Evolutionary conservation across 2,113 vertebrate genomes (phyloP), one percentile per base, ranked within the genome.

Genomic region (Serinus canaria): DNA sequence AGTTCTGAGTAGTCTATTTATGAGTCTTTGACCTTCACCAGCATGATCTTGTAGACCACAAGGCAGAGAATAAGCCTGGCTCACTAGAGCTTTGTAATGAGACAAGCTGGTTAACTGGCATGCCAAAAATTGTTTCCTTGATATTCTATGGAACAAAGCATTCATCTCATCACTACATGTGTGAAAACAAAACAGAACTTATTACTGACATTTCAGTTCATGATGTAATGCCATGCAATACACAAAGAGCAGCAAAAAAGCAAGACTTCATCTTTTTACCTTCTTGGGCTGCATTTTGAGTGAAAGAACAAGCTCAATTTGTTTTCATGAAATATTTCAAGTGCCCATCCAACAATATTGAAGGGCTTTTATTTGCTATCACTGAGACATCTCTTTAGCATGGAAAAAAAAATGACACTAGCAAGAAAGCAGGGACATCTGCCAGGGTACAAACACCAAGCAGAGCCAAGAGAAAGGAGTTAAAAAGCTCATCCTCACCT

Each of bases 401-500:
- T 5, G 17, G 28, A 20, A 49, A 66, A 43, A 46, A 69, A 68
- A 66, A 27, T 3, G 0, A 44, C 28, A 74, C 30, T 55, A 74
- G 19, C 73, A 49, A 53, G 60, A 89, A 89, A 86, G 68, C 55
- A 83, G 0, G 1, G 23, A 59, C 52, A 83, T 58, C 60, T 92
- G 16, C 30, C 43, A 93, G 49, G 15, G n/a, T 25, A 50, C 37
- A 89, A 70, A 76, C 37, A 78, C 15, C 15, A 83, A 37, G 0
- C 7, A 79, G 46, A 86, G 25, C 7, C 8, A 56, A 60, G 46
- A 58, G 55, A 64, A 66, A 72, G 41, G 70, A 89, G 44, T 43
- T 11, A 2, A 52, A 30, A 69, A 64, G 21, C 1, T 8, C 49
- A 46, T 31, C 5, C 98, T 98, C 97, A 99, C 99, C 99, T 99